These are phyloP conservation scores for Alsophila aescularia DNA, from an alignment of 2,888 invertebrate species.

Conservation along the genomic window DNA sequence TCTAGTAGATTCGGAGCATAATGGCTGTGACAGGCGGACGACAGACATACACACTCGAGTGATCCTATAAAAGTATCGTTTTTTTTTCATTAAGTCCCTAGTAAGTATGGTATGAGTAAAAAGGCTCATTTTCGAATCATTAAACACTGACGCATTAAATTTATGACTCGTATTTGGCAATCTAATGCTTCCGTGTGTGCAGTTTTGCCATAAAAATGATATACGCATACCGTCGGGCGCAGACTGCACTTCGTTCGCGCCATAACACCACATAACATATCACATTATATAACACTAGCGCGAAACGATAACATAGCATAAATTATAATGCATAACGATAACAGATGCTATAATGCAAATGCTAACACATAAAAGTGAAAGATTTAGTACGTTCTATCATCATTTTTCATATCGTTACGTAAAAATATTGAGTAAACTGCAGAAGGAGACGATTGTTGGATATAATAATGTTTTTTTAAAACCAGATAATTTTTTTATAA, in stretches of 20 bases:
- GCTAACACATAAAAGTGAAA: constrained; percentile 35
- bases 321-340: constrained; percentile 22
- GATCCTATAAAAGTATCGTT: too few relatives aligned
- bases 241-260: constrained; percentile 30
- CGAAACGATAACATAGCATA: constrained; percentile 35
- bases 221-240: constrained; percentile 49
- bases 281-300: constrained; percentile 12
- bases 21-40: too few relatives aligned
- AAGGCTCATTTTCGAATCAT: background rate
- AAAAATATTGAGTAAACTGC: constrained; percentile 16
- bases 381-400: constrained; percentile 33
- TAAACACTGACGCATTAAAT: background rate
- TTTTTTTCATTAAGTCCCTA: too few relatives aligned
- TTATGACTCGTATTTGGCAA: constrained; percentile 18
- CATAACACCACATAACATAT: constrained; percentile 8
- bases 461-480: background rate
- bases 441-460: background rate
- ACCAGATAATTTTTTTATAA: too few relatives aligned
- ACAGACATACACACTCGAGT: too few relatives aligned
- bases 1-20: too few relatives aligned
- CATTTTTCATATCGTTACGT: constrained; percentile 18
- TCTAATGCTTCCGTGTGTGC: constrained; percentile 18
- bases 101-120: background rate
- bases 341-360: constrained; percentile 28
- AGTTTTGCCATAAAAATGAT: constrained; percentile 54